Evolutionary conservation across 2,888 invertebrate species (phyloP).

Genomic region (Zygaena filipendulae): DNA sequence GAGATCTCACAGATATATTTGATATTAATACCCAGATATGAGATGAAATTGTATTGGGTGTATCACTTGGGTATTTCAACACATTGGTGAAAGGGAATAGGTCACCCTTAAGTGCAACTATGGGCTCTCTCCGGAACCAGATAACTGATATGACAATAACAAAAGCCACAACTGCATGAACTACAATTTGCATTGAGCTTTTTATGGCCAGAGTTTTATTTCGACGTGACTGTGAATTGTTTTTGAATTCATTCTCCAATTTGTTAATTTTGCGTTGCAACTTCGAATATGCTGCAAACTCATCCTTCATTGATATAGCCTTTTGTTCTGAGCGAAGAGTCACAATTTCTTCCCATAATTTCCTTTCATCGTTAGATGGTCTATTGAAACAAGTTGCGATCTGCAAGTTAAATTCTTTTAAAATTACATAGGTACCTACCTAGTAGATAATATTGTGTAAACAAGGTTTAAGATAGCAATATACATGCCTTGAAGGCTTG

Average conservation of each 20-base stretch:
- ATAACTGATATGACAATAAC: slow-evolving; percentile 42
- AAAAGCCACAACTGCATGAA: slow-evolving; percentile 39
- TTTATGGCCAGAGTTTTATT: slow-evolving; percentile 46
- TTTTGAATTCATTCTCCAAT: slow-evolving; percentile 55
- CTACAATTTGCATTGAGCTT: slow-evolving; percentile 36
- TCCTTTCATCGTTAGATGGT: slow-evolving; percentile 49
- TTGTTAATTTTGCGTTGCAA: slow-evolving; percentile 67
- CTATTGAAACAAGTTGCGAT: slow-evolving; percentile 55
- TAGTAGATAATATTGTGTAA: too few relatives aligned
- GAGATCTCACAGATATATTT: slow-evolving; percentile 46
- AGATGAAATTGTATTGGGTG: slow-evolving; percentile 51
- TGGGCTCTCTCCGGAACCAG: slow-evolving; percentile 51
- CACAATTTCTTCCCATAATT: slow-evolving; percentile 39
- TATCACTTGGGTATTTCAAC: slow-evolving; percentile 47
- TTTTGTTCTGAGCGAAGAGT: slow-evolving; percentile 56
- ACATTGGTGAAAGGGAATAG: slow-evolving; percentile 48
- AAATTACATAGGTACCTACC: too few relatives aligned
- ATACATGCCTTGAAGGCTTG: neutral
- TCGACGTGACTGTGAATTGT: slow-evolving; percentile 40
- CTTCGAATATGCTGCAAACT: slow-evolving; percentile 70
- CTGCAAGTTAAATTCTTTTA: too few relatives aligned
- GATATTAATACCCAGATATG: slow-evolving; percentile 58
- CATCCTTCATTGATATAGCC: slow-evolving; percentile 63
- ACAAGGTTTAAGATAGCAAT: too few relatives aligned
- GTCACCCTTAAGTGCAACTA: slow-evolving; percentile 44